These are phyloP conservation scores for Cuniculus paca DNA, from an alignment of 2,797 vertebrate species.

Conservation along the genomic window DNA sequence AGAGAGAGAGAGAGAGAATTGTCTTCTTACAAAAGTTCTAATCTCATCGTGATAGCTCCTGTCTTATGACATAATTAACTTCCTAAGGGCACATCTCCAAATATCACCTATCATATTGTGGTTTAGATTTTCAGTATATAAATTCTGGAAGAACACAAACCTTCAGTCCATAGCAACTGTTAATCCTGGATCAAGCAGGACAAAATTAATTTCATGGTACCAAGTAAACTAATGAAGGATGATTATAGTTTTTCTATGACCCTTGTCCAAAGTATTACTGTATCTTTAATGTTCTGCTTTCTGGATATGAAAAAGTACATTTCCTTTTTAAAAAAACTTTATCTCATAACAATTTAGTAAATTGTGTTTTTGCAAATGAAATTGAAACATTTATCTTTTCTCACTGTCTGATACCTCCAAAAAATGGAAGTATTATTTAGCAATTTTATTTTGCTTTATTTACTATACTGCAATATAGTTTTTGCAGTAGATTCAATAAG, in stretches of 20 bases:
- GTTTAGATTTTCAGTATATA: neutral
- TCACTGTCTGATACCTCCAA: neutral
- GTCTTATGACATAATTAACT: neutral
- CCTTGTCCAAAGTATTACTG: neutral
- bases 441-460: neutral
- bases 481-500: neutral
- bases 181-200: neutral
- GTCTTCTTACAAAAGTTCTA: neutral
- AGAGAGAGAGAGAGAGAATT: neutral
- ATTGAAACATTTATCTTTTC: neutral
- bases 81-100: neutral
- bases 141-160: neutral
- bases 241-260: neutral
- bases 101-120: neutral
- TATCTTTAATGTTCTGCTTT: neutral
- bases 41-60: neutral
- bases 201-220: neutral
- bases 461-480: neutral
- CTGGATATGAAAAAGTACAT: neutral
- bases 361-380: neutral
- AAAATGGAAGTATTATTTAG: neutral
- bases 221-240: neutral
- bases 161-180: neutral
- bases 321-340: neutral
- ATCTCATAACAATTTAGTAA: neutral